These are phyloP conservation scores for Aphelenchoides avenae DNA, from an alignment of 1,140 invertebrate species.

Conservation along the genomic window DNA sequence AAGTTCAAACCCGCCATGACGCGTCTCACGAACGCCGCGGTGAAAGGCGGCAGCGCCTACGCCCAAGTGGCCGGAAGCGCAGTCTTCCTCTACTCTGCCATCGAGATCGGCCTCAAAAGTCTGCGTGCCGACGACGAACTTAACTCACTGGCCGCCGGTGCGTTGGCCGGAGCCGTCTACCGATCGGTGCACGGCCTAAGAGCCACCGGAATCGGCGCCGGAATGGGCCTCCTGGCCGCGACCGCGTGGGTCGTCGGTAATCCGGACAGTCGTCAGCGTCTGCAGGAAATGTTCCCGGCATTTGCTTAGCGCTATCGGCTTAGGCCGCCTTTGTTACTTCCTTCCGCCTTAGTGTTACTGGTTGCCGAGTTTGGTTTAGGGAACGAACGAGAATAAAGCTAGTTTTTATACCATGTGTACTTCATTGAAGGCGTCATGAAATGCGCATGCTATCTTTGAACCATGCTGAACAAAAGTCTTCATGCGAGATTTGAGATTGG, in stretches of 20 bases:
- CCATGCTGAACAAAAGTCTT: too few relatives aligned
- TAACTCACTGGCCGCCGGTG: slow-evolving; percentile 42
- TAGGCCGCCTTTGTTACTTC: too few relatives aligned
- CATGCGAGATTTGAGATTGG: too few relatives aligned
- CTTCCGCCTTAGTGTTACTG: too few relatives aligned
- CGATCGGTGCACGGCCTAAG: slow-evolving; percentile 35
- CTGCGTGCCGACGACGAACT: slow-evolving; percentile 38
- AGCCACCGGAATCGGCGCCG: slow-evolving; percentile 27
- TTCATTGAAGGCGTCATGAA: too few relatives aligned
- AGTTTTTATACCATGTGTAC: slow-evolving; percentile 7
- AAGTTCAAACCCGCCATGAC: slow-evolving; percentile 28
- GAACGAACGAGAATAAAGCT: too few relatives aligned
- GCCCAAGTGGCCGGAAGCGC: slow-evolving; percentile 45
- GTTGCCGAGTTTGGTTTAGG: too few relatives aligned
- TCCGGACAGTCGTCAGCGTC: slow-evolving; percentile 23
- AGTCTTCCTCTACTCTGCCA: slow-evolving; percentile 40
- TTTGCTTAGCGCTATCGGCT: too few relatives aligned
- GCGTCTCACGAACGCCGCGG: slow-evolving; percentile 42
- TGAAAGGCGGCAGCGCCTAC: slow-evolving; percentile 47
- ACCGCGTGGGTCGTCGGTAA: slow-evolving; percentile 23
- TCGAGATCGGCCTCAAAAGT: slow-evolving; percentile 29
- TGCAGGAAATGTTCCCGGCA: slow-evolving; percentile 26
- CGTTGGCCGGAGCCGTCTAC: slow-evolving; percentile 38
- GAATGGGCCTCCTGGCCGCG: slow-evolving; percentile 19
- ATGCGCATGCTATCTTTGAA: too few relatives aligned